Evolutionary conservation across 2,888 invertebrate species (phyloP).

Genomic region (Ornithoptera alexandrae): DNA sequence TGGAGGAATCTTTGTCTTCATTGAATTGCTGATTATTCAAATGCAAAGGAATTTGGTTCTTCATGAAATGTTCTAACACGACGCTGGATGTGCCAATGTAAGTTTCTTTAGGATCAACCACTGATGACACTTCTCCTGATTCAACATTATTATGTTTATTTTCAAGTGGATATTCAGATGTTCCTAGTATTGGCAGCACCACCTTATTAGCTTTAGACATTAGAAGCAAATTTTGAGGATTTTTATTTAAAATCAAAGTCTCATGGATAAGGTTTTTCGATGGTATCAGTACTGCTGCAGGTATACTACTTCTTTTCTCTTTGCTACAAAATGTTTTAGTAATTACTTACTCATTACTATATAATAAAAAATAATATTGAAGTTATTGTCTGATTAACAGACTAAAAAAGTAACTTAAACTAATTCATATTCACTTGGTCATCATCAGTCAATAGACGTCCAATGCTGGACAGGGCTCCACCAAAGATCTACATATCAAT

Average conservation of each 20-base stretch:
- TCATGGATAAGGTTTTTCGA: slow-evolving; percentile 35
- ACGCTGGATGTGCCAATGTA: slow-evolving; percentile 29
- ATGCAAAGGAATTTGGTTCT: slow-evolving; percentile 45
- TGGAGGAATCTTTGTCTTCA: slow-evolving; percentile 34
- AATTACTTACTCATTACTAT: too few relatives aligned
- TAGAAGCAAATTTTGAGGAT: neutral
- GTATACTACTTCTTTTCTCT: slow-evolving; percentile 65
- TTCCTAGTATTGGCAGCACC: neutral
- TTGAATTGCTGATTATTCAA: slow-evolving; percentile 33
- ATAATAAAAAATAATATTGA: too few relatives aligned
- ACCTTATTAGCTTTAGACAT: neutral
- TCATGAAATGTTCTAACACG: slow-evolving; percentile 49
- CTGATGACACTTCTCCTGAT: slow-evolving; percentile 3
- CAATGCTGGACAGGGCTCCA: too few relatives aligned
- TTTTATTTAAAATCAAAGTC: slow-evolving; percentile 35
- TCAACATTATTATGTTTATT: slow-evolving; percentile 13
- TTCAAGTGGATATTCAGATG: too few relatives aligned
- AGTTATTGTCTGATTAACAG: too few relatives aligned
- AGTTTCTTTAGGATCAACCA: neutral
- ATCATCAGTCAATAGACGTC: too few relatives aligned
- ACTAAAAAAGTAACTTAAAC: too few relatives aligned
- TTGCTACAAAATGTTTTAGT: slow-evolving; percentile 43
- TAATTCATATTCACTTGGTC: too few relatives aligned
- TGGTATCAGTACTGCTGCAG: slow-evolving; percentile 34
- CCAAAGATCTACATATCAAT: too few relatives aligned